Conservation (phyloP, 2,888 invertebrate genomes). For the Amiota mariae region DNA sequence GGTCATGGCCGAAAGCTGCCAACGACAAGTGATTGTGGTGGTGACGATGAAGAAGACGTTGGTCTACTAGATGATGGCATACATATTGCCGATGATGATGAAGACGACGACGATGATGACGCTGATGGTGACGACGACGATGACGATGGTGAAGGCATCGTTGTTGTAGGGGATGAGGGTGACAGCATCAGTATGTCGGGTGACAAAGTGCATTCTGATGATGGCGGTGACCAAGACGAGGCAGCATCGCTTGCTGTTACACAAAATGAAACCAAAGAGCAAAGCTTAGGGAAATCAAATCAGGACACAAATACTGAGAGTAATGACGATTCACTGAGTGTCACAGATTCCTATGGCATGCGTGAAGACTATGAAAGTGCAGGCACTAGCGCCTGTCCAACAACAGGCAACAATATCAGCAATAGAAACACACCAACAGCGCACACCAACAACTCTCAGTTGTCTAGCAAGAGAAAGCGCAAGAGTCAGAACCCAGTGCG, state of each 20-base stretch:
- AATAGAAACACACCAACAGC: slow-evolving; percentile 26
- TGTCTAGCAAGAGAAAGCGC: slow-evolving; percentile 84
- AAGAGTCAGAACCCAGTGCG: slow-evolving; percentile 92
- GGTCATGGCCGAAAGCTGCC: slow-evolving; percentile 42
- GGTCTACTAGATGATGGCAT: slow-evolving; percentile 67
- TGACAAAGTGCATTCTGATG: slow-evolving; percentile 72
- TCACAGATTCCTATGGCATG: slow-evolving; percentile 75
- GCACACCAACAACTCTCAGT: slow-evolving; percentile 39
- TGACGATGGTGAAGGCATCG: slow-evolving; percentile 78
- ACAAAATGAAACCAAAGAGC: slow-evolving; percentile 78
- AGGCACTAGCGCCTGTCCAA: slow-evolving; percentile 34
- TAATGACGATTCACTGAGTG: slow-evolving; percentile 78
- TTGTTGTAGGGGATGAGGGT: slow-evolving; percentile 86
- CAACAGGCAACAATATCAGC: slow-evolving; percentile 34
- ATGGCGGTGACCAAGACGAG: slow-evolving; percentile 67
- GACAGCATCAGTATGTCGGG: slow-evolving; percentile 76
- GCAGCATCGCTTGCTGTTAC: slow-evolving; percentile 73
- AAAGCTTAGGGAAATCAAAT: slow-evolving; percentile 43
- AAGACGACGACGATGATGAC: slow-evolving; percentile 75
- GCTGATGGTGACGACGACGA: slow-evolving; percentile 73
- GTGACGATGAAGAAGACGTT: slow-evolving; percentile 72
- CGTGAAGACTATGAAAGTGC: slow-evolving; percentile 70
- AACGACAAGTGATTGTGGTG: slow-evolving; percentile 61
- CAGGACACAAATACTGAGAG: slow-evolving; percentile 72
- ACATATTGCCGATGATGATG: slow-evolving; percentile 66